Evolutionary conservation across 2,113 vertebrate species (phyloP).

Genomic region (Micronycteris hirsuta): DNA sequence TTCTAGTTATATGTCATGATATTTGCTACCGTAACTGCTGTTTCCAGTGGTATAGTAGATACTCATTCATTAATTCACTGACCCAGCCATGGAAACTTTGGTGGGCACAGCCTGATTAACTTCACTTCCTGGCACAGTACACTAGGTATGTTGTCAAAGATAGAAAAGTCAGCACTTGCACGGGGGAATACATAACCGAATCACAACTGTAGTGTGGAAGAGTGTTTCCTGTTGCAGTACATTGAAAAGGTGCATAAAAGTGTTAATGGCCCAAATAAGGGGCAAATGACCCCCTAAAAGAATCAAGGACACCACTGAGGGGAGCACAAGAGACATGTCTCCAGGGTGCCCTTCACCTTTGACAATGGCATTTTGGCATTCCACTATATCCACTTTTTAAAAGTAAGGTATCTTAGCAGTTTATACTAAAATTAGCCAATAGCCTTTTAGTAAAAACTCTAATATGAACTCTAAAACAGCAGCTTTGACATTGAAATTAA

Average conservation of each 20-base stretch:
- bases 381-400: background rate
- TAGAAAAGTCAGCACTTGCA: background rate
- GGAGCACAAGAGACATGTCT: background rate
- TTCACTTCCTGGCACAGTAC: background rate
- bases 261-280: background rate
- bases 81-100: background rate
- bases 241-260: background rate
- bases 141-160: background rate
- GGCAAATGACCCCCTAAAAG: background rate
- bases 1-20: background rate
- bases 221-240: background rate
- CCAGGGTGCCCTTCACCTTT: background rate
- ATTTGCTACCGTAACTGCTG: background rate
- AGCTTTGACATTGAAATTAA: background rate
- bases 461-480: background rate
- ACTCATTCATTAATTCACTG: background rate
- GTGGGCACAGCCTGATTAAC: background rate
- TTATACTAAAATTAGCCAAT: background rate
- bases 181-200: background rate
- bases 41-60: background rate
- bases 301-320: background rate
- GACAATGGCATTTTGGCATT: background rate
- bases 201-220: background rate
- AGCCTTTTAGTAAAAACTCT: background rate
- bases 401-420: background rate